These are phyloP conservation scores for Eumeta japonica DNA, from an alignment of 1,140 invertebrate genomes.

Conservation along the genomic window DNA sequence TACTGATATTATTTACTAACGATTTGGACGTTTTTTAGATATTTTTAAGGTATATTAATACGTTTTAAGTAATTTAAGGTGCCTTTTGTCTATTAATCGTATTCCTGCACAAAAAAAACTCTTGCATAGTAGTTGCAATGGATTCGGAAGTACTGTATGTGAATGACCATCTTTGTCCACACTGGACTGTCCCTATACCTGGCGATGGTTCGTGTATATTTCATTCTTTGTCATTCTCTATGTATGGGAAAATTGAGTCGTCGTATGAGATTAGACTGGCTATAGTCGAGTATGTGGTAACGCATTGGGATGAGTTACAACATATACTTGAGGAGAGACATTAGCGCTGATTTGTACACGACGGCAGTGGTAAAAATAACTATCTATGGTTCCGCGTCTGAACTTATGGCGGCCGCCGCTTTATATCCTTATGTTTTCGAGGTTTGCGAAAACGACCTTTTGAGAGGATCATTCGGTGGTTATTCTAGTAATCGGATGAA, in stretches of 20 bases:
- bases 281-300: background rate
- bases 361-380: background rate
- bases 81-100: no score
- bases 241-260: slow-evolving; percentile 1
- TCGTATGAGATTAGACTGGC: background rate
- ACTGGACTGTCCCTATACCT: background rate
- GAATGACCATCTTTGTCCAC: slow-evolving; percentile 1
- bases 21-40: background rate
- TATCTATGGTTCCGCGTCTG: slow-evolving; percentile 1
- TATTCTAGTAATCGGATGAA: background rate
- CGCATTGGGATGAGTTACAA: slow-evolving; percentile 1
- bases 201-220: slow-evolving; percentile 2
- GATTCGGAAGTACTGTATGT: background rate
- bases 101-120: no score
- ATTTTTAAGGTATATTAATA: no score
- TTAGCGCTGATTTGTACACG: background rate
- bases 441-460: slow-evolving; percentile 1
- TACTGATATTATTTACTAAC: slow-evolving; percentile 1
- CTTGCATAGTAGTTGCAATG: slow-evolving; percentile 1
- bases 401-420: slow-evolving; percentile 1
- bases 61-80: no score
- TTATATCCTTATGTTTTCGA: slow-evolving; percentile 1
- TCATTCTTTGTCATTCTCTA: slow-evolving; percentile 2
- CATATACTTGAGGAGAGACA: background rate
- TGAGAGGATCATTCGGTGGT: slow-evolving; percentile 1